A percentile compares a stretch with the other conserved stretches of the same genome.
These are phyloP conservation scores for Ceriagrion tenellum DNA, from an alignment of 2,888 invertebrate species.

Conservation along the genomic window DNA sequence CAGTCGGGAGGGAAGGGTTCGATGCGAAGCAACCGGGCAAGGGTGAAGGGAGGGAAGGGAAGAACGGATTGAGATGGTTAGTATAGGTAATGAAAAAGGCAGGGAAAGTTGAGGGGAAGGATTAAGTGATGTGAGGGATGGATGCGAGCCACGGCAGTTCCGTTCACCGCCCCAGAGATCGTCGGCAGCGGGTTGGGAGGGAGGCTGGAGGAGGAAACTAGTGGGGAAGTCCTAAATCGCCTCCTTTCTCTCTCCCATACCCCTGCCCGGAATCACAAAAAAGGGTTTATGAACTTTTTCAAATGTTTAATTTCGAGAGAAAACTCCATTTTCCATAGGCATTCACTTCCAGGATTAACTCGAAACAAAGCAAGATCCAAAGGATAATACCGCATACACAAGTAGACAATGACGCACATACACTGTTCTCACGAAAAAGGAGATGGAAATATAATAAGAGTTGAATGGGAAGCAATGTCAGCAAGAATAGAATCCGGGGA, in stretches of 20 bases:
- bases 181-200: not conserved
- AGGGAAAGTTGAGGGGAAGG: slow-evolving; percentile 24
- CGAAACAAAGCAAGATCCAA: not conserved
- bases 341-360: not conserved
- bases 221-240: not conserved
- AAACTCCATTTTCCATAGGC: not conserved
- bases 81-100: slow-evolving; percentile 19
- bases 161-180: not conserved
- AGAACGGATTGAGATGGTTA: not conserved
- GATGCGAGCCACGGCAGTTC: not conserved
- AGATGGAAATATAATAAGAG: not conserved
- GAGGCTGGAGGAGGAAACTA: not conserved
- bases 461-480: not conserved
- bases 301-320: slow-evolving; percentile 1
- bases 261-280: not conserved
- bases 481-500: not conserved
- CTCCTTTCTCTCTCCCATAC: not conserved
- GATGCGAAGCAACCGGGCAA: not conserved
- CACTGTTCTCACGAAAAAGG: not conserved
- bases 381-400: not conserved
- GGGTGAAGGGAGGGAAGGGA: not conserved
- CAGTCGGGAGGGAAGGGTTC: not conserved
- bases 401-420: not conserved
- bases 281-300: not conserved
- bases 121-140: slow-evolving; percentile 24